Conservation (phyloP, 2,888 invertebrate species). For the Allacma fusca region DNA sequence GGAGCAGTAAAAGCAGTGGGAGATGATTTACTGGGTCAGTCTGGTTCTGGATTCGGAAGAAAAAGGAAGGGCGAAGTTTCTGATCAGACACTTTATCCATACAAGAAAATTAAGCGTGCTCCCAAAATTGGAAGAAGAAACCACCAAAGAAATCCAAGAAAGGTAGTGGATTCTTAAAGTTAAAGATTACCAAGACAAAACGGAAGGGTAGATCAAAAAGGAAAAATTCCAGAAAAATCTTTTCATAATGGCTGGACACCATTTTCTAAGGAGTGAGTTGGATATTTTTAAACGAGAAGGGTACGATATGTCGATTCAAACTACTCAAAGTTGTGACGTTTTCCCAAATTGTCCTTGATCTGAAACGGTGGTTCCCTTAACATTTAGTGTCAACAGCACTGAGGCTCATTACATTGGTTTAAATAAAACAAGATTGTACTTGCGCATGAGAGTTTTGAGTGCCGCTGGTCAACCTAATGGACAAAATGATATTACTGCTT, state of each 20-base stretch:
- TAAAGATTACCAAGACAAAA: too few relatives aligned
- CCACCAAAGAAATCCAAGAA: too few relatives aligned
- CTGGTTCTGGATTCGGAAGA: constrained; percentile 35
- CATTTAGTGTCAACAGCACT: constrained; percentile 44
- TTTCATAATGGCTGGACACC: too few relatives aligned
- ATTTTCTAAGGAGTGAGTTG: too few relatives aligned
- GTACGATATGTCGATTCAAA: constrained; percentile 42
- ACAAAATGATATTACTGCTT: constrained; percentile 30
- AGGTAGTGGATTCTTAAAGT: too few relatives aligned
- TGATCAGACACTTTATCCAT: not conserved
- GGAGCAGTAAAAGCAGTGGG: constrained; percentile 32
- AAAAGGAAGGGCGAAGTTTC: constrained; percentile 3
- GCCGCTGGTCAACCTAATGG: constrained; percentile 16
- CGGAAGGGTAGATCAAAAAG: too few relatives aligned
- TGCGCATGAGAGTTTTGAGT: constrained; percentile 30
- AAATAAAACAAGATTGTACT: constrained; percentile 32
- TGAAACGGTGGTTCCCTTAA: constrained; percentile 33
- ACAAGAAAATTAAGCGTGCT: constrained; percentile 10
- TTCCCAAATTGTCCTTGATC: constrained; percentile 19
- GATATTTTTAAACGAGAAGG: constrained; percentile 44
- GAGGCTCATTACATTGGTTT: constrained; percentile 49
- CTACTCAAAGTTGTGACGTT: constrained; percentile 19
- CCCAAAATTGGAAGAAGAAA: constrained; percentile 3
- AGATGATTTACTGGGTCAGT: constrained; percentile 26
- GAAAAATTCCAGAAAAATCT: too few relatives aligned